Evolutionary conservation across 2,113 vertebrate genomes (phyloP).

Genomic region (Erpornis zantholeuca): DNA sequence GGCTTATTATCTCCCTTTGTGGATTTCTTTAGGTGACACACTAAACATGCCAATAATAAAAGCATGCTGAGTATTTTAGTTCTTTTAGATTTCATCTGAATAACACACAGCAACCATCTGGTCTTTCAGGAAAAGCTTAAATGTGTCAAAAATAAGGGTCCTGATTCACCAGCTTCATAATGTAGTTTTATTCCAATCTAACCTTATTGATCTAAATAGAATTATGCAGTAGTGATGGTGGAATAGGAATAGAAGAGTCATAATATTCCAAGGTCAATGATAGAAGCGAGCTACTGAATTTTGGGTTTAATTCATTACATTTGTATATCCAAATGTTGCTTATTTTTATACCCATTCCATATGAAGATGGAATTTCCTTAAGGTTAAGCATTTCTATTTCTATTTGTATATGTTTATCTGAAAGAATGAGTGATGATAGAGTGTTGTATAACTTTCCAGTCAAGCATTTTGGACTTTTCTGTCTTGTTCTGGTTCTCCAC

Average conservation of each 20-base stretch:
- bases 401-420: not conserved
- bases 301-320: not conserved
- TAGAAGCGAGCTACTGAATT: not conserved
- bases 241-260: not conserved
- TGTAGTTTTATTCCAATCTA: not conserved
- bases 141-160: constrained; percentile 41
- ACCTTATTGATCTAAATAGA: constrained; percentile 7
- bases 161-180: constrained; percentile 20
- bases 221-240: not conserved
- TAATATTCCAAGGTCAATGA: not conserved
- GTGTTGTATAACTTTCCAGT: not conserved
- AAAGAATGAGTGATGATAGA: not conserved
- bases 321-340: not conserved
- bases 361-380: not conserved
- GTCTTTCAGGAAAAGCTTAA: constrained; percentile 53
- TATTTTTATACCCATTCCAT: not conserved
- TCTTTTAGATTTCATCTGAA: constrained; percentile 47
- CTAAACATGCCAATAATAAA: constrained; percentile 41
- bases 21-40: constrained; percentile 34
- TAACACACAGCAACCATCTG: constrained; percentile 51
- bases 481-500: not conserved
- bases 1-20: constrained; percentile 33
- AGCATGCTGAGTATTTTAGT: constrained; percentile 15
- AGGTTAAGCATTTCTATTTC: not conserved
- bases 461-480: not conserved